Evolutionary conservation across 2,113 vertebrate genomes (phyloP), one percentile per base, ranked within the genome.

Genomic region (Fregetta grallaria): DNA sequence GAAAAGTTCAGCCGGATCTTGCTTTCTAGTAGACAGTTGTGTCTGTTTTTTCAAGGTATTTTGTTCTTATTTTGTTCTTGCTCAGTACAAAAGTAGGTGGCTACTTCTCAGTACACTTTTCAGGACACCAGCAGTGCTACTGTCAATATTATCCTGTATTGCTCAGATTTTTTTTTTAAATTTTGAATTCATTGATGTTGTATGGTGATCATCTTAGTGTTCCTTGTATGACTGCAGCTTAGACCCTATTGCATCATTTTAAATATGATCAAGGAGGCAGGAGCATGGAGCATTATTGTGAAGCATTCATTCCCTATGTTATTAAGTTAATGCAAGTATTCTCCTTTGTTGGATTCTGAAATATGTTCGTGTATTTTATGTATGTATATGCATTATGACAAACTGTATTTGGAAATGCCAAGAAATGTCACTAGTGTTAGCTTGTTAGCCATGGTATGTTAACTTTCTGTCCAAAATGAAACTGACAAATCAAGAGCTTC

Each of bases 401-500:
- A 91, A 92, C 44, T 21, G 23, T 50, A 11, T 49, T 86, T 83
- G 71, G 47, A 59, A 92, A 90, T 88, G 83, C 86, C 84, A 78
- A 72, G 71, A 89, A 84, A 85, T 76, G 36, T 76, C 52, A 71
- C 36, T 49, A 75, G 13, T 52, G 65, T 77, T 95, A 80, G 20
- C 55, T 55, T 50, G 56, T 88, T 96, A 93, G 20, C 12, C 70
- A n/a, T 78, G 81, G 58, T 42, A 59, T 27, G 29, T 96, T 95
- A 55, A 86, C 40, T 89, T 88, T 92, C 83, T 89, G 14, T 66
- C n/a, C 50, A 77, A 96, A 98, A 93, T 0, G 2, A 88, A 91
- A 68, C 63, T 53, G 84, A 82, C 70, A 94, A 73, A 89, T 93
- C n/a, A 90, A 90, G 93, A 95, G n/a, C 25, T 90, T 93, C 87